A percentile compares a stretch with the other conserved stretches of the same genome.
phyloP scores from a whole-genome alignment of 64 coral and sea anemone genomes.

The Montipora foliosa region DNA sequence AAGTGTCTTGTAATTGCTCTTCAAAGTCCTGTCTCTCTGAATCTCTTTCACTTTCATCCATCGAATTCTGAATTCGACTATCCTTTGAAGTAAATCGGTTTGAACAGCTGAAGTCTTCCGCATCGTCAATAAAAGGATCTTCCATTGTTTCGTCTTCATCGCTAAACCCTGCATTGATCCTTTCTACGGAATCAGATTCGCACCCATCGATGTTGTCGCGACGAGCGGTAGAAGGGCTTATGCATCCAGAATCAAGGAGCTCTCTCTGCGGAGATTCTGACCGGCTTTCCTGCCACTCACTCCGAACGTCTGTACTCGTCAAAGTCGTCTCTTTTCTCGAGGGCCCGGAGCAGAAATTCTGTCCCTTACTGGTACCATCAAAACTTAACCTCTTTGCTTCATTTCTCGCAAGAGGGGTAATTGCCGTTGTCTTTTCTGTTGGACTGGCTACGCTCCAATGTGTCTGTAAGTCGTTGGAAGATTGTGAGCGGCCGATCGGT shows the following conservation, averaged over 20 bases:
- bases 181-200: slow-evolving; percentile 14
- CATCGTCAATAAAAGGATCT: not conserved
- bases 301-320: not conserved
- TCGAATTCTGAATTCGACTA: not conserved
- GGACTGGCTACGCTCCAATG: not conserved
- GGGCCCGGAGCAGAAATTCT: not conserved
- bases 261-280: not conserved
- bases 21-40: not conserved
- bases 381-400: not conserved
- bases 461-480: slow-evolving; percentile 38
- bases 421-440: slow-evolving; percentile 15
- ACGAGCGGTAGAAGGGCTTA: not conserved
- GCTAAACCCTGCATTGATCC: slow-evolving; percentile 18
- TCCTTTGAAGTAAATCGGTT: not conserved
- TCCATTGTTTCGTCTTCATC: not conserved
- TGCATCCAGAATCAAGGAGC: not conserved
- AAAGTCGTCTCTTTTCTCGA: not conserved
- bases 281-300: not conserved
- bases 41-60: not conserved
- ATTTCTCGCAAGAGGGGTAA: slow-evolving; percentile 21
- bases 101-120: not conserved
- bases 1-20: not conserved
- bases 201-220: slow-evolving; percentile 43
- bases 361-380: not conserved
- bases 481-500: slow-evolving; percentile 79